phyloP scores from a whole-genome alignment of 2,797 vertebrate species.

The Siniperca scherzeri region DNA sequence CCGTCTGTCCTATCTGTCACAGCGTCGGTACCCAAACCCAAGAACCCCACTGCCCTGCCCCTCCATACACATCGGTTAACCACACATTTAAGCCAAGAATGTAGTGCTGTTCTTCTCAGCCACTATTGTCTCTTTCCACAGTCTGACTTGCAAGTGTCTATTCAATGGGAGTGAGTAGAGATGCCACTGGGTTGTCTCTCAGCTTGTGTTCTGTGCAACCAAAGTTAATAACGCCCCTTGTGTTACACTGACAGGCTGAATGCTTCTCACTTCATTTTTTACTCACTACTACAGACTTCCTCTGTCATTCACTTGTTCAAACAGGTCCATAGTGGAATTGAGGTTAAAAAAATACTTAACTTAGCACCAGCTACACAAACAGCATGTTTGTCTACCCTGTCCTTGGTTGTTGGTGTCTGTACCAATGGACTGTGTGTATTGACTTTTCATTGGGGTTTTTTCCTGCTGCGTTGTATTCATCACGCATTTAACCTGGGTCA shows the following conservation, averaged over 20 bases:
- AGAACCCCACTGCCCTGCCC: neutral
- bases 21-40: constrained; percentile 32
- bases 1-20: constrained; percentile 72
- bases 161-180: constrained; percentile 42
- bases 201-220: constrained; percentile 28
- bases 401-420: constrained; percentile 40
- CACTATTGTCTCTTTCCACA: constrained; percentile 25
- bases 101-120: constrained; percentile 9
- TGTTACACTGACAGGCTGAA: constrained; percentile 45
- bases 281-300: constrained; percentile 24
- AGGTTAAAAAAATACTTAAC: constrained; percentile 1
- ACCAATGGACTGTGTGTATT: constrained; percentile 25
- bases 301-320: constrained; percentile 52
- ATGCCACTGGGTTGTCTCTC: constrained; percentile 33
- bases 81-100: constrained; percentile 23
- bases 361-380: constrained; percentile 43
- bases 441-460: constrained; percentile 5
- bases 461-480: neutral
- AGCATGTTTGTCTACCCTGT: constrained; percentile 31
- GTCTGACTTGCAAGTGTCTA: constrained; percentile 24
- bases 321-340: constrained; percentile 32
- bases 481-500: neutral
- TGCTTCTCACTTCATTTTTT: constrained; percentile 51
- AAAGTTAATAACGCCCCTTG: constrained; percentile 31
- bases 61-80: constrained; percentile 17